Percentiles rank a stretch among this genome's conserved stretches.
Evolutionary conservation across 64 coral and sea anemone genomes (phyloP).

Genomic region (Exaiptasia diaphana): DNA sequence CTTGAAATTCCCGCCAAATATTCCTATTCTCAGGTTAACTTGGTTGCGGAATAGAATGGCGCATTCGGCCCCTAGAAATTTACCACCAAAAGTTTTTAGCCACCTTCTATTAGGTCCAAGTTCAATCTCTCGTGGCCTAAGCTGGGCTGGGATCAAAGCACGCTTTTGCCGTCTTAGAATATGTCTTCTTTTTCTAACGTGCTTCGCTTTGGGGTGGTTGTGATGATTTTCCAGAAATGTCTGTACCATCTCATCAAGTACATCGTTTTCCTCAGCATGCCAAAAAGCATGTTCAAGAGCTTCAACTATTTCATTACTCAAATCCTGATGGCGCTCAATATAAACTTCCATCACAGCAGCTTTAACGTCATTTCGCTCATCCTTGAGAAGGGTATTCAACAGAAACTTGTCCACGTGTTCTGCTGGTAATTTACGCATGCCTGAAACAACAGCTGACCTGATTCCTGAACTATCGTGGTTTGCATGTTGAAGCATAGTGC

Average conservation of each 20-base stretch:
- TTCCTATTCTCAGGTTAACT: constrained; percentile 63
- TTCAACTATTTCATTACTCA: constrained; percentile 52
- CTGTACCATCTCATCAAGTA: constrained; percentile 59
- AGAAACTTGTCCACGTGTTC: constrained; percentile 63
- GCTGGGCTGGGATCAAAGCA: constrained; percentile 64
- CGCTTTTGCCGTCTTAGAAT: constrained; percentile 70
- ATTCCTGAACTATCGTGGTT: constrained; percentile 88
- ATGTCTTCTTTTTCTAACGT: constrained; percentile 52
- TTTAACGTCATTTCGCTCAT: constrained; percentile 84
- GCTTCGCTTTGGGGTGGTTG: constrained; percentile 45
- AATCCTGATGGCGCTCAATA: constrained; percentile 63
- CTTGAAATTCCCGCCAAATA: constrained; percentile 95
- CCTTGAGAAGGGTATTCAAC: constrained; percentile 41
- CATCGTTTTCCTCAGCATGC: constrained; percentile 47
- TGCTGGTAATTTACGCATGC: constrained; percentile 74
- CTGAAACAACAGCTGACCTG: constrained; percentile 69
- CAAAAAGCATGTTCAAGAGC: constrained; percentile 80
- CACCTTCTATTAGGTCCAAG: constrained; percentile 66
- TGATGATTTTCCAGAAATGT: constrained; percentile 88
- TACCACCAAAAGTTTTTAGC: constrained; percentile 64
- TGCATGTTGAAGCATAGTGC: constrained; percentile 62
- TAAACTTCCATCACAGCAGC: constrained; percentile 84
- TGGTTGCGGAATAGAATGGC: constrained; percentile 72
- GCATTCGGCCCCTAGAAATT: constrained; percentile 68
- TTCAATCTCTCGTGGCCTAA: constrained; percentile 61